phyloP scores from a whole-genome alignment of 2,888 invertebrate genomes.

The Rhagonycha fulva region DNA sequence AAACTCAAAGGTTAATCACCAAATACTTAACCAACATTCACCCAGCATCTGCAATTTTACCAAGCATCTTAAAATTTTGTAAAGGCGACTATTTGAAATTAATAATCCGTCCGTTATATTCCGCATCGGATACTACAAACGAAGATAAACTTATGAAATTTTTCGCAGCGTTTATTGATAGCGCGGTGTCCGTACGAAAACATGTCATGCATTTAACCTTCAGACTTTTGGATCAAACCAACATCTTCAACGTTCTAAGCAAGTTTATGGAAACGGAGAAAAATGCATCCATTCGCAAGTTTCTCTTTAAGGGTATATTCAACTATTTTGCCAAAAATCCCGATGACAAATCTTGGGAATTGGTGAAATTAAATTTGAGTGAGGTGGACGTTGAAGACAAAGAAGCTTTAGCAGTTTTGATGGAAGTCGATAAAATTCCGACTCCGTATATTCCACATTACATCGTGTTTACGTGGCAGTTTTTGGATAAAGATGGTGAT shows the following conservation, averaged over 20 bases:
- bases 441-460: not conserved
- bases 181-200: conserved; percentile 21
- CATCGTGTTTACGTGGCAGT: conserved; percentile 9
- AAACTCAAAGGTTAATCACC: not conserved
- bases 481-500: conserved; percentile 1
- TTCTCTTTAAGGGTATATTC: conserved; percentile 10
- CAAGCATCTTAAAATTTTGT: conserved; percentile 16
- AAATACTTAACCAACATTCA: conserved; percentile 9
- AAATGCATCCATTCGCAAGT: conserved; percentile 10
- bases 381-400: conserved; percentile 5
- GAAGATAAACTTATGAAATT: conserved; percentile 16
- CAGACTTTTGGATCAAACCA: conserved; percentile 2
- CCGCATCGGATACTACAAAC: conserved; percentile 3
- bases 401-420: conserved; percentile 13
- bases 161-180: conserved; percentile 6
- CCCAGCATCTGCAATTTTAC: conserved; percentile 4
- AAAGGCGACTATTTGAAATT: conserved; percentile 19
- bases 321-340: conserved; percentile 14
- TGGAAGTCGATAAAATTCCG: conserved; percentile 8
- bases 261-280: conserved; percentile 7
- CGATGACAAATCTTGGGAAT: conserved; percentile 8
- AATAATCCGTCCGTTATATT: conserved; percentile 11
- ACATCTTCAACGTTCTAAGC: not conserved
- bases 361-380: conserved; percentile 6
- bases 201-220: conserved; percentile 20